phyloP scores from a whole-genome alignment of 1,140 invertebrate genomes.

The Trichogramma pretiosum region DNA sequence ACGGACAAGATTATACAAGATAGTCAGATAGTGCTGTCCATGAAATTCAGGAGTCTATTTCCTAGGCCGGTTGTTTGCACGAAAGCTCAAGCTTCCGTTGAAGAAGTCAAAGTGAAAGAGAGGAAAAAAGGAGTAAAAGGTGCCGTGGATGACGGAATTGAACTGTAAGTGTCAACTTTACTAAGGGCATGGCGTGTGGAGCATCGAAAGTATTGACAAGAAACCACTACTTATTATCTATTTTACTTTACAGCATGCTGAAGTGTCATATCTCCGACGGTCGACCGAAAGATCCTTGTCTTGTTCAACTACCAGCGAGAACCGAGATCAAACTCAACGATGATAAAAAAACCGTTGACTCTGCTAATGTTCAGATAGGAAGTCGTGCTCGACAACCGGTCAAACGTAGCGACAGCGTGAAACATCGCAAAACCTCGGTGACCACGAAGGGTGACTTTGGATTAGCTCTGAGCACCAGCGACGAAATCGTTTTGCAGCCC shows the following conservation, averaged over 20 bases:
- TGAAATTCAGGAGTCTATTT: constrained; percentile 51
- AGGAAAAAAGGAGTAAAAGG: constrained; percentile 28
- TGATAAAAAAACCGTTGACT: constrained; percentile 60
- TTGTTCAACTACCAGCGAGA: constrained; percentile 57
- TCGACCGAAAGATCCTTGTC: constrained; percentile 49
- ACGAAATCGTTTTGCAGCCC: constrained; percentile 54
- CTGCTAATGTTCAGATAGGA: constrained; percentile 51
- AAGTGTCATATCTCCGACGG: constrained; percentile 47
- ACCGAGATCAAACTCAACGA: constrained; percentile 73
- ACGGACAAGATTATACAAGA: constrained; percentile 50
- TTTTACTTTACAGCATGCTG: constrained; percentile 39
- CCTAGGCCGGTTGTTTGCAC: constrained; percentile 51
- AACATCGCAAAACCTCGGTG: constrained; percentile 50
- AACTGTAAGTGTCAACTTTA: constrained; percentile 35
- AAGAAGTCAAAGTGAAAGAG: constrained; percentile 33
- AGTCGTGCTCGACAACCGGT: constrained; percentile 48
- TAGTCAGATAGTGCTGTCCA: constrained; percentile 48
- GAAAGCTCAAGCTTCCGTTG: constrained; percentile 45
- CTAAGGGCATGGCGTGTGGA: too few species aligned
- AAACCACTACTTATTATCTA: too few species aligned
- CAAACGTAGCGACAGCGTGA: constrained; percentile 51
- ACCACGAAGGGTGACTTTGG: constrained; percentile 52
- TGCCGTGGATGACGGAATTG: constrained; percentile 28
- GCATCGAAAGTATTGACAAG: too few species aligned
- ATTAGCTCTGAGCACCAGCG: constrained; percentile 44